These are phyloP conservation scores for Cheilosia soror DNA, from an alignment of 2,888 invertebrate genomes.

Conservation along the genomic window DNA sequence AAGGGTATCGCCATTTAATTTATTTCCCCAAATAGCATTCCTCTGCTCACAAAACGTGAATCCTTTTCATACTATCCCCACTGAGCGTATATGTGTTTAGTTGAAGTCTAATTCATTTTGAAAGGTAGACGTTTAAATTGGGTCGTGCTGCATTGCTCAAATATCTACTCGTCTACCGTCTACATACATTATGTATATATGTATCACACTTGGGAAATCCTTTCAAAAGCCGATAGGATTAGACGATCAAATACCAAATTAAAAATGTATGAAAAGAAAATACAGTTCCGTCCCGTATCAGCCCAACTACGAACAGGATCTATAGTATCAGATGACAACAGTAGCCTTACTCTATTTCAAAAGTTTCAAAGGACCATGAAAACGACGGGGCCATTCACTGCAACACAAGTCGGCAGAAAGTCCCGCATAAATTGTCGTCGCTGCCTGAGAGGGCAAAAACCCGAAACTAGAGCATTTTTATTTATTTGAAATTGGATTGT, in stretches of 20 bases:
- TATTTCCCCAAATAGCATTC: too few species aligned
- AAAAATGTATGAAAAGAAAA: slow-evolving; percentile 49
- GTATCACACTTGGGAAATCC: slow-evolving; percentile 3
- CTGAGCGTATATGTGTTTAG: not conserved
- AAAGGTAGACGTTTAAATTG: slow-evolving; percentile 10
- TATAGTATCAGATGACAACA: slow-evolving; percentile 5
- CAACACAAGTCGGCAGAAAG: slow-evolving; percentile 10
- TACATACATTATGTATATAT: not conserved
- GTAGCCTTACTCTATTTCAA: slow-evolving; percentile 1
- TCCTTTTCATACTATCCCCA: too few species aligned
- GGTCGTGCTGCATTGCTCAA: not conserved
- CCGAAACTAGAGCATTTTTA: slow-evolving; percentile 44
- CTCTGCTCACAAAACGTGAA: too few species aligned
- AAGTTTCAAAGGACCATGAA: slow-evolving; percentile 18
- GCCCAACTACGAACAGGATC: not conserved
- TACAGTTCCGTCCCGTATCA: not conserved
- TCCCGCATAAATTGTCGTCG: slow-evolving; percentile 42
- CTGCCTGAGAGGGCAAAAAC: slow-evolving; percentile 23
- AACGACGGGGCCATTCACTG: slow-evolving; percentile 28
- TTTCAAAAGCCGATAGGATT: slow-evolving; percentile 37
- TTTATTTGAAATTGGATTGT: slow-evolving; percentile 56
- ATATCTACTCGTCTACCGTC: not conserved
- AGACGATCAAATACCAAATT: slow-evolving; percentile 32
- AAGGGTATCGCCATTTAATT: too few species aligned
- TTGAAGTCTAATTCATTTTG: not conserved